Base-by-base conservation (phyloP, 2,888 invertebrate genomes). In the Machimus atricapillus region DNA sequence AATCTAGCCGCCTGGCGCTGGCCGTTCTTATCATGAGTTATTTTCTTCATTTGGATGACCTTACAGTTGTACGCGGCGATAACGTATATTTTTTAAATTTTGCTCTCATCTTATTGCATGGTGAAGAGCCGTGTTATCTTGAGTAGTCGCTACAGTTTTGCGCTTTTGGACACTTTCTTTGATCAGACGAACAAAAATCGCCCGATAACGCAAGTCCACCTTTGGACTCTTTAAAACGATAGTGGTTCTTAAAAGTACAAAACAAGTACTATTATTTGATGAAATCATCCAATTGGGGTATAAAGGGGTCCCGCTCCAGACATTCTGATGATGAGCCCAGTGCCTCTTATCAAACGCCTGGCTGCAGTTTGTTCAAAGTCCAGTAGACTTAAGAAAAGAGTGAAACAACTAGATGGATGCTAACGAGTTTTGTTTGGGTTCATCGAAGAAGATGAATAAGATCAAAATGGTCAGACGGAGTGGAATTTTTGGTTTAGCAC, bases 121-220 rank as follows among this genome's bases (percentile, higher is more conserved):
- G 7, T 46, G 43, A 52, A 79, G 4, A 46, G 16, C 12, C 19
- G 6, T 37, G 19, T 66, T 82, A 82, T 82, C 82, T 34, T 27
- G 52, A 82, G 82, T 66, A 58, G 58, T 19, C 82, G 58, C 37
- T 82, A 52, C 58, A 82, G 82, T 66, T 82, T 82, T 82, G 82
- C 82, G 82, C 12, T 82, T 82, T 82, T 82, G 56, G 82, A 34
- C 37, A 82, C 82, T 82, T 82, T 82, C 82, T 82, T 82, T 27
- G 37, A 82, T 23, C 58, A 40, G 82, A 82, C 82, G 19, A 82
- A 66, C 66, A 34, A 66, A 52, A 82, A 12, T 81, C 23, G 19
- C 19, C 37, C 34, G 82, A 82, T 82, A 82, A 58, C 34, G 37
- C 66, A 58, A 12, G 1, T 66, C 31, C 37, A 82, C 56, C 82